Conservation (phyloP, 1,140 invertebrate genomes). For the Leptopilina boulardi region DNA sequence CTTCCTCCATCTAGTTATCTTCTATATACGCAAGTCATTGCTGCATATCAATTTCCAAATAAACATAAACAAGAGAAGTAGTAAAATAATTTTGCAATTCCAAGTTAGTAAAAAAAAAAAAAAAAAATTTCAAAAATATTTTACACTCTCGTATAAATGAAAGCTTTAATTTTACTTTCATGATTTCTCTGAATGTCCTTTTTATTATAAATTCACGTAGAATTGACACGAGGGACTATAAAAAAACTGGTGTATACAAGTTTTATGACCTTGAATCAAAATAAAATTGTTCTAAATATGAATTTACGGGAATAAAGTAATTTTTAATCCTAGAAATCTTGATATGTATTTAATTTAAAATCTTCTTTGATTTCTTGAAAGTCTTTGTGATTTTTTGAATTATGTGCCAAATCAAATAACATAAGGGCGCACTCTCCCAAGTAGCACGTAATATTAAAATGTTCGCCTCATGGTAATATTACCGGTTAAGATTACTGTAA, state of each 20-base stretch:
- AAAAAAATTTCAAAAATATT: background rate
- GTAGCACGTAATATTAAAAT: too few relatives aligned
- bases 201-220: too few relatives aligned
- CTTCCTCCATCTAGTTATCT: constrained; percentile 1
- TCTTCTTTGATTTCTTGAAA: too few relatives aligned
- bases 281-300: background rate
- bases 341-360: too few relatives aligned
- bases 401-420: too few relatives aligned
- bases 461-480: too few relatives aligned
- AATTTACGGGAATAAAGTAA: background rate
- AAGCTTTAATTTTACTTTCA: constrained; percentile 1
- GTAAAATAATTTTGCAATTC: background rate
- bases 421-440: too few relatives aligned
- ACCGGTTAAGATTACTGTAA: too few relatives aligned
- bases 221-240: too few relatives aligned
- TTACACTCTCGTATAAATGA: background rate
- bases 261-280: background rate
- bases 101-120: too few relatives aligned
- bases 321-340: background rate
- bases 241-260: too few relatives aligned
- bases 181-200: background rate
- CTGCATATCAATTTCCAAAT: background rate
- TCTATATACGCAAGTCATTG: background rate
- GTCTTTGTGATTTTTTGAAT: too few relatives aligned
- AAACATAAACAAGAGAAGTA: background rate